Percentiles rank a stretch among this genome's conserved stretches.
These are phyloP conservation scores for Chrysodeixis includens DNA, from an alignment of 2,888 invertebrate species.

Conservation along the genomic window DNA sequence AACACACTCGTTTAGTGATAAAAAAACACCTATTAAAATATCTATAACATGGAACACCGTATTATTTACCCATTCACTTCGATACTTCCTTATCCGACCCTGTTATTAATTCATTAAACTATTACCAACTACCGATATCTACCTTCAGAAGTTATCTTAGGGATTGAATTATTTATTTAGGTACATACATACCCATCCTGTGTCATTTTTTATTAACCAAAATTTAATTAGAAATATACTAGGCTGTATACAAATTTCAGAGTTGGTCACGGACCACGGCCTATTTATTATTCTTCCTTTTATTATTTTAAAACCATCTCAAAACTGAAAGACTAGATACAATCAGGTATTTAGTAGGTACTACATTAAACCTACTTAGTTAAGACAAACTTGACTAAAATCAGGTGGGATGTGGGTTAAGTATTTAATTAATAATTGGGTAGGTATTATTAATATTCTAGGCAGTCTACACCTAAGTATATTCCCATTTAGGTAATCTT, in stretches of 20 bases:
- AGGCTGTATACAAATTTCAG: too few species aligned
- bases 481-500: neutral
- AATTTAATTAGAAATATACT: too few species aligned
- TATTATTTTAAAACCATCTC: too few species aligned
- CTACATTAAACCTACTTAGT: neutral
- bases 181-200: too few species aligned
- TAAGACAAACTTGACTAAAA: neutral
- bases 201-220: too few species aligned
- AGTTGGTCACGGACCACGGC: too few species aligned
- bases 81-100: neutral
- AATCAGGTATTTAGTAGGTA: neutral
- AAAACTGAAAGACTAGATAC: too few species aligned
- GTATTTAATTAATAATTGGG: conserved; percentile 1
- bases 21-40: neutral
- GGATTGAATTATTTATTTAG: too few species aligned
- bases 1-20: neutral
- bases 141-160: neutral
- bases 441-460: neutral
- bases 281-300: too few species aligned
- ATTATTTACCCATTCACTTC: conserved; percentile 4
- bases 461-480: neutral
- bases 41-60: neutral
- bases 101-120: conserved; percentile 3
- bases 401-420: neutral
- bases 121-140: conserved; percentile 1